Evolutionary conservation across 2,888 invertebrate genomes (phyloP), one percentile per base, ranked within the genome.

Genomic region (Rhogogaster chlorosoma): DNA sequence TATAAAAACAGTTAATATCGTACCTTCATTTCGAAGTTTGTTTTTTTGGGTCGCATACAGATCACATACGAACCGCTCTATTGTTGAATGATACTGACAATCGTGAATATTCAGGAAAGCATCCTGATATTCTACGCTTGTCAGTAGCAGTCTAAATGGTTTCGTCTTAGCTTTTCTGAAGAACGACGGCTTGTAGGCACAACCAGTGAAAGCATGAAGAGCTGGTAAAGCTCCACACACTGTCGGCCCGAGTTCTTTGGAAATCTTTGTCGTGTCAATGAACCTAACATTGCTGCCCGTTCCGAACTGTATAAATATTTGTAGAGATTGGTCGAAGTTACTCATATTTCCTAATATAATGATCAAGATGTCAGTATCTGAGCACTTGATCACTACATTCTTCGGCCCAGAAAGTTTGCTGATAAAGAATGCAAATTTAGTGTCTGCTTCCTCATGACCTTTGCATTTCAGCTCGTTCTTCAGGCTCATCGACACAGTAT

Each of bases 401-500:
- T 18, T 36, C 26, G 32, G 42, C 84, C 15, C 36, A 9, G 26
- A 64, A 22, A n/a, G 84, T 75, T n/a, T 49, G 84, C 42, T 83
- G 67, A 18, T 75, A 18, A 77, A 75, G 82, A 67, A 87, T 26
- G 82, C 84, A n/a, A 87, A 85, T 85, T 82, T 85, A 1, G 83
- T 83, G 83, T 86, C 86, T 32, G 86, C 87, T 78, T 87, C 86
- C 57, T 84, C 84, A 64, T 87, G 87, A 15, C 84, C 83, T 49
- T 78, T 67, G 45, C 77, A 84, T 7, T 71, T 80, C 61, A 83
- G 49, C 26, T 75, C 75, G 10, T 64, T 26, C 22, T 64, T 26
- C 18, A 64, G 26, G 26, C 26, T 64, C 64, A n/a, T 64, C 29
- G 64, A 26, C 10, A 64, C 29, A 64, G 22, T n/a, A 64, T 64